Evolutionary conservation across 2,797 vertebrate genomes (phyloP).

Genomic region (Periparus ater): DNA sequence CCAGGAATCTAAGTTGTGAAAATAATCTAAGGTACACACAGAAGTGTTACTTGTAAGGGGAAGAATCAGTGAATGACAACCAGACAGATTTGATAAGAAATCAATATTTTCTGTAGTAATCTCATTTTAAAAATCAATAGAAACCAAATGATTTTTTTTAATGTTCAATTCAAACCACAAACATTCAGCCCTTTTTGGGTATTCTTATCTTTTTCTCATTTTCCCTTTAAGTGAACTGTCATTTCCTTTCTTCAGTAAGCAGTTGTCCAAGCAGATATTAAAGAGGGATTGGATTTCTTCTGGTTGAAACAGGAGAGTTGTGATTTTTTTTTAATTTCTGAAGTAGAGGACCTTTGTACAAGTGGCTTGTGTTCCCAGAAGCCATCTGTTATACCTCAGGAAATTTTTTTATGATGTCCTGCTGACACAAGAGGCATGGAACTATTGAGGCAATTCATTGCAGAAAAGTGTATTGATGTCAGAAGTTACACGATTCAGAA

Average conservation of each 20-base stretch:
- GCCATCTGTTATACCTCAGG: neutral
- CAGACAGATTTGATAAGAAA: conserved; percentile 6
- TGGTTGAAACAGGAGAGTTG: neutral
- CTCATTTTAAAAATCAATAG: conserved; percentile 47
- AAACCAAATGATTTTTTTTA: neutral
- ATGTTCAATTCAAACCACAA: neutral
- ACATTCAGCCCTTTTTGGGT: neutral
- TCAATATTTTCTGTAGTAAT: conserved; percentile 45
- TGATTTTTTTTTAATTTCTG: neutral
- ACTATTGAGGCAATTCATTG: neutral
- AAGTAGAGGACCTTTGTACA: neutral
- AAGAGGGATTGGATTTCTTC: neutral
- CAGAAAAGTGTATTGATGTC: neutral
- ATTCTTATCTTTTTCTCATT: neutral
- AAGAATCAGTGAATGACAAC: conserved; percentile 16
- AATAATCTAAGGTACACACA: neutral
- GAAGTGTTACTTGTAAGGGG: neutral
- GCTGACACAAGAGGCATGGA: neutral
- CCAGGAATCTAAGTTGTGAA: neutral
- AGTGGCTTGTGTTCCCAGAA: neutral
- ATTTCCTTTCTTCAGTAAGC: neutral
- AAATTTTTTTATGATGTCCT: neutral
- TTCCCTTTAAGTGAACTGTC: neutral
- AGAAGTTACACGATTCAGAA: neutral
- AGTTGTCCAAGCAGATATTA: neutral